phyloP scores from a whole-genome alignment of 2,797 vertebrate species.

The Gambelia wislizenii region DNA sequence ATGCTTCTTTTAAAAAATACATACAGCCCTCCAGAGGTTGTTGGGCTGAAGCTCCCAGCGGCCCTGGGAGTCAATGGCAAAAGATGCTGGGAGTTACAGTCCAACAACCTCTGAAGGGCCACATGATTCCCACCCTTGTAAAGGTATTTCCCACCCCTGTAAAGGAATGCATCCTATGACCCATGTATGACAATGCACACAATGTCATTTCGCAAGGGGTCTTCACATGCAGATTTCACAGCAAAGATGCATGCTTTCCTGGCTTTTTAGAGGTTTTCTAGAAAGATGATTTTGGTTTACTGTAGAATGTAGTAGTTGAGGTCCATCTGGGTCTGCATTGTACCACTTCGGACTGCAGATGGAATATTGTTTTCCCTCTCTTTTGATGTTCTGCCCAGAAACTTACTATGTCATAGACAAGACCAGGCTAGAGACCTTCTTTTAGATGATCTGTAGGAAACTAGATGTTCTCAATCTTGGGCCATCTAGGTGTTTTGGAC shows the following conservation, averaged over 20 bases:
- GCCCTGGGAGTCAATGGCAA: too few relatives aligned
- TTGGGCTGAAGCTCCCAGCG: too few relatives aligned
- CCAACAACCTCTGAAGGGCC: too few relatives aligned
- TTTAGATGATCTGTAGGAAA: too few relatives aligned
- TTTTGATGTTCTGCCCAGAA: not conserved
- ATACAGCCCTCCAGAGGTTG: too few relatives aligned
- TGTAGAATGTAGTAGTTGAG: not conserved
- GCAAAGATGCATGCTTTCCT: not conserved
- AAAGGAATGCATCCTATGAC: not conserved
- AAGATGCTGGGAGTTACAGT: too few relatives aligned
- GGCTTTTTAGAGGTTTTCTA: not conserved
- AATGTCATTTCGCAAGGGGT: conserved; percentile 9
- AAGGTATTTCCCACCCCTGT: too few relatives aligned
- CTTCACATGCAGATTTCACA: not conserved
- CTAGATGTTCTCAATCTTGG: too few relatives aligned
- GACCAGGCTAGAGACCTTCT: not conserved
- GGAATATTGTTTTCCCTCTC: not conserved
- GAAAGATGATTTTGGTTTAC: not conserved
- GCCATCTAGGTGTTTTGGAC: too few relatives aligned
- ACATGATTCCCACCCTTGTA: too few relatives aligned
- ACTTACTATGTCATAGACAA: not conserved
- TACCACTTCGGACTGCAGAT: not conserved
- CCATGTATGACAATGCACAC: not conserved
- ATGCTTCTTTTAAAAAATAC: not conserved
- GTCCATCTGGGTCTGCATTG: not conserved